Evolutionary conservation across 2,113 vertebrate species (phyloP).

Genomic region (Sinocyclocheilus rhinocerous): DNA sequence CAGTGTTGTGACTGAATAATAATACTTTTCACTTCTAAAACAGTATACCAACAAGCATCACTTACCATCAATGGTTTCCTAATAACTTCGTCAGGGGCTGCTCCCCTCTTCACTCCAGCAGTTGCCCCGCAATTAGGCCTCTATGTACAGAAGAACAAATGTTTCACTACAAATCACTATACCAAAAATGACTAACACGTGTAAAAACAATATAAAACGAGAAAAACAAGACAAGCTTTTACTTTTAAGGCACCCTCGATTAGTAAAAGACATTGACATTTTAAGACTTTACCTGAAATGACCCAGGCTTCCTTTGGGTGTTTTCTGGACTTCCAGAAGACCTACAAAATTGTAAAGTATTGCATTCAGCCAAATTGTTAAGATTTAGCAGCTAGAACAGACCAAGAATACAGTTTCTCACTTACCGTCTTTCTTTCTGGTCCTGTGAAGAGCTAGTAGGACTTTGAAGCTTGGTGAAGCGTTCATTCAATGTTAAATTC

Average conservation of each 20-base stretch:
- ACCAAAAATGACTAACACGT: conserved; percentile 26
- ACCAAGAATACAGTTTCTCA: conserved; percentile 4
- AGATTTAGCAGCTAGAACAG: background rate
- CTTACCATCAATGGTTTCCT: conserved; percentile 76
- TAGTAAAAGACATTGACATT: background rate
- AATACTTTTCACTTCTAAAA: too few relatives aligned
- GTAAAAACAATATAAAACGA: background rate
- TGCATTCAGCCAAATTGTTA: background rate
- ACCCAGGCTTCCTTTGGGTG: conserved; percentile 62
- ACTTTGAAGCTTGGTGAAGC: conserved; percentile 59
- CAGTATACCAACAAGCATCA: background rate
- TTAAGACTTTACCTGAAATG: conserved; percentile 46
- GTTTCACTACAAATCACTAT: background rate
- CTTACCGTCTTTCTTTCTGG: conserved; percentile 59
- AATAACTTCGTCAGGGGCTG: conserved; percentile 58
- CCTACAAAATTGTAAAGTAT: conserved; percentile 50
- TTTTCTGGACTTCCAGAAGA: conserved; percentile 59
- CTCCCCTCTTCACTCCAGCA: conserved; percentile 55
- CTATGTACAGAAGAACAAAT: conserved; percentile 43
- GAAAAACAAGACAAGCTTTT: background rate
- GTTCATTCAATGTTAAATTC: conserved; percentile 54
- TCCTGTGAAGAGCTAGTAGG: conserved; percentile 59
- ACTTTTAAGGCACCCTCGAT: background rate
- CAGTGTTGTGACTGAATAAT: background rate
- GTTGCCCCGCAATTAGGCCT: conserved; percentile 55